These are phyloP conservation scores for Amphibalanus amphitrite DNA, from an alignment of 1,140 invertebrate species.

Conservation along the genomic window DNA sequence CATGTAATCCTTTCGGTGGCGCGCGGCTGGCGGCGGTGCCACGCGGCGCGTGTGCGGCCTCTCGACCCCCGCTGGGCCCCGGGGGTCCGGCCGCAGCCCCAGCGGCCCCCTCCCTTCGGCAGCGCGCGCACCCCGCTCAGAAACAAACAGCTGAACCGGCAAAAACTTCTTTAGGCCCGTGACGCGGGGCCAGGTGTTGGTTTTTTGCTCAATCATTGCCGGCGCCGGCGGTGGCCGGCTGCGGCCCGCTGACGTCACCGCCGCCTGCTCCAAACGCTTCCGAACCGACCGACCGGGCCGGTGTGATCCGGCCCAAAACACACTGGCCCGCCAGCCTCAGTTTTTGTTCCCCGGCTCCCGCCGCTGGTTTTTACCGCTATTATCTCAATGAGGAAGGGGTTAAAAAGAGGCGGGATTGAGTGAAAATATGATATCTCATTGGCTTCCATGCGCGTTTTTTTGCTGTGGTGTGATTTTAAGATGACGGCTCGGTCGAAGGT, in stretches of 20 bases:
- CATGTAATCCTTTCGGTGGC: neutral
- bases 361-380: neutral
- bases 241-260: no score
- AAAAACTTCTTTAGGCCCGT: neutral
- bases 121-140: neutral
- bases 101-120: neutral
- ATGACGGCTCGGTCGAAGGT: slow-evolving; percentile 1
- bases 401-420: slow-evolving; percentile 1
- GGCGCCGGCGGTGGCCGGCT: no score
- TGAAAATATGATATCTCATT: slow-evolving; percentile 2
- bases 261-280: neutral
- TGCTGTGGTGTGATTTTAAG: neutral
- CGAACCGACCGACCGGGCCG: neutral
- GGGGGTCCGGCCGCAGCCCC: neutral
- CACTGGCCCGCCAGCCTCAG: neutral
- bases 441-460: neutral
- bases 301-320: neutral
- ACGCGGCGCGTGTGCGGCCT: neutral
- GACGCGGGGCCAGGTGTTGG: neutral
- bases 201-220: neutral
- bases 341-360: neutral
- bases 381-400: neutral
- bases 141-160: neutral
- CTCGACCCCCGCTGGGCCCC: no score
- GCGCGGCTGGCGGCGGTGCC: no score